A percentile compares a stretch with the other conserved stretches of the same genome.
Evolutionary conservation across 2,888 invertebrate species (phyloP).

Genomic region (Micropterix aruncella): DNA sequence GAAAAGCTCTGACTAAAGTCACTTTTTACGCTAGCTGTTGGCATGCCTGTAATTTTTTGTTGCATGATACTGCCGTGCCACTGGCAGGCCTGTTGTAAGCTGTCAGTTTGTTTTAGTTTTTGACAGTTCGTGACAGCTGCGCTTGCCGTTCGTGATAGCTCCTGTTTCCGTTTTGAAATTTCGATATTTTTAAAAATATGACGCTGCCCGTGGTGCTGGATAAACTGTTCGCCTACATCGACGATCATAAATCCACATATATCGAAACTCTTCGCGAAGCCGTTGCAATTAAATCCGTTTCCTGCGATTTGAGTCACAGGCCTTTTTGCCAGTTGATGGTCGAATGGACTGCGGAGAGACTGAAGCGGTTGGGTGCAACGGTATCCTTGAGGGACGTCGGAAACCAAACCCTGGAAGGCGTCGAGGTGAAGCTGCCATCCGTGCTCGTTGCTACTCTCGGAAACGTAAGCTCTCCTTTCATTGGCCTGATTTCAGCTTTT

Average conservation of each 20-base stretch:
- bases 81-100: too few species aligned
- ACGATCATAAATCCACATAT: conserved; percentile 59
- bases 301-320: conserved; percentile 74
- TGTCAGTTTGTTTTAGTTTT: too few species aligned
- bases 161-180: neutral
- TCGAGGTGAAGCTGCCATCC: conserved; percentile 67
- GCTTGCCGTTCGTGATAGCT: too few species aligned
- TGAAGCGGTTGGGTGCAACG: conserved; percentile 55
- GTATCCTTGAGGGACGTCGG: conserved; percentile 68
- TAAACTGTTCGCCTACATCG: conserved; percentile 55
- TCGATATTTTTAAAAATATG: conserved; percentile 18
- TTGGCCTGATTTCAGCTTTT: too few species aligned
- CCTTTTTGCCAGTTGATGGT: conserved; percentile 75
- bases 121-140: too few species aligned
- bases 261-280: conserved; percentile 69
- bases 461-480: too few species aligned
- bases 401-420: conserved; percentile 57
- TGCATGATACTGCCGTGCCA: too few species aligned
- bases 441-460: conserved; percentile 71
- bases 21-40: too few species aligned
- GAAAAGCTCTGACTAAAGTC: too few species aligned
- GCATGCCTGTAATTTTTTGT: too few species aligned
- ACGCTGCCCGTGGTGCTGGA: conserved; percentile 22
- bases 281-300: conserved; percentile 92
- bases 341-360: conserved; percentile 58